These are phyloP conservation scores for Equus przewalskii DNA, from an alignment of 2,113 vertebrate genomes.

Conservation along the genomic window DNA sequence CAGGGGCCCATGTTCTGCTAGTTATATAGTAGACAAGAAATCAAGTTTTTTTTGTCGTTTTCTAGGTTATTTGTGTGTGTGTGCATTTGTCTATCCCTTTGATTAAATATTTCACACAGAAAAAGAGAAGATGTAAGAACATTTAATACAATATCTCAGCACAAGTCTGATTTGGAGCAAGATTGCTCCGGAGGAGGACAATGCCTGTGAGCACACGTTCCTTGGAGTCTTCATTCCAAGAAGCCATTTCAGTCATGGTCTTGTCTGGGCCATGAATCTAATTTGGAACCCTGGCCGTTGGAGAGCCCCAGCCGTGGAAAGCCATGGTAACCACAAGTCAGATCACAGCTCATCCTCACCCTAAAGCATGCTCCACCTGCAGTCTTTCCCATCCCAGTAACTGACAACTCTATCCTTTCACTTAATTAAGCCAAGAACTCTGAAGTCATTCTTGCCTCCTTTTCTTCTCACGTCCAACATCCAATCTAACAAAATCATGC, in stretches of 20 bases:
- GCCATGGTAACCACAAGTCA: neutral
- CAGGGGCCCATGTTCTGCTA: neutral
- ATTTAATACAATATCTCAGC: neutral
- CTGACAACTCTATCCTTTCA: neutral
- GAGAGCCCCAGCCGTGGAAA: conserved; percentile 29
- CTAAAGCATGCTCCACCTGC: neutral
- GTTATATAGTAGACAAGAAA: neutral
- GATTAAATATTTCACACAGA: neutral
- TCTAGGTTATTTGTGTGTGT: neutral
- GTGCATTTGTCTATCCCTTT: conserved; percentile 21
- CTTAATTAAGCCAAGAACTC: neutral
- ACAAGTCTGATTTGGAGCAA: neutral
- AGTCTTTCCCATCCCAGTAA: neutral
- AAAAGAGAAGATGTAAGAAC: neutral
- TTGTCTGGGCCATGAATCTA: neutral
- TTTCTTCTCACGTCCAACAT: neutral
- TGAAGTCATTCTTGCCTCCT: neutral
- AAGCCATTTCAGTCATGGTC: neutral
- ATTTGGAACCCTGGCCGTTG: neutral
- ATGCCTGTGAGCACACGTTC: neutral
- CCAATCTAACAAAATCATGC: neutral
- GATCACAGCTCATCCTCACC: neutral
- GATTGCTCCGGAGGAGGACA: neutral
- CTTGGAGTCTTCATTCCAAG: neutral
- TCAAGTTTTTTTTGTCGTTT: neutral